Evolutionary conservation across 2,888 invertebrate species (phyloP).

Genomic region (Drosophila eohydei): DNA sequence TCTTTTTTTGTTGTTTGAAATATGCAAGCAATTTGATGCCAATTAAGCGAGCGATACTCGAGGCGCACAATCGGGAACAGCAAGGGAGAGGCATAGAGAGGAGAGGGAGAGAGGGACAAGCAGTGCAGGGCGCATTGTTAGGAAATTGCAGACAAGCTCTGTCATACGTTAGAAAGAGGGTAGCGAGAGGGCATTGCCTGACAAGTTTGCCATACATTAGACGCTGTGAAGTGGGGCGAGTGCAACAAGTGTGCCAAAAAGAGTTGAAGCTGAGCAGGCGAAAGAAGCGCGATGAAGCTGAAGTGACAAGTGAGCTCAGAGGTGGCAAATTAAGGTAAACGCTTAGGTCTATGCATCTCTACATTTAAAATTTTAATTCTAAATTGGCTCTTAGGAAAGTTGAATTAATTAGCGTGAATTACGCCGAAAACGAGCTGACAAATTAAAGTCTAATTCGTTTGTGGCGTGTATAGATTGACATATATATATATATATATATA

Average conservation of each 20-base stretch:
- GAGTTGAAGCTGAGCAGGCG: neutral
- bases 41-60: slow-evolving; percentile 67
- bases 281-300: neutral
- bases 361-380: neutral
- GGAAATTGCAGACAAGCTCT: slow-evolving; percentile 30
- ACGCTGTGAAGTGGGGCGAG: slow-evolving; percentile 36
- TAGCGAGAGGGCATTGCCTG: slow-evolving; percentile 5
- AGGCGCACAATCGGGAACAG: slow-evolving; percentile 9
- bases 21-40: slow-evolving; percentile 80
- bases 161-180: slow-evolving; percentile 37
- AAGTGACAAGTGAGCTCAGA: neutral
- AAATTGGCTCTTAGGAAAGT: neutral
- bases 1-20: slow-evolving; percentile 58
- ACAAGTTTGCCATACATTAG: slow-evolving; percentile 39
- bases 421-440: too few relatives aligned
- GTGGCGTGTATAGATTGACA: too few relatives aligned
- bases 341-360: neutral
- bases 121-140: neutral
- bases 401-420: too few relatives aligned
- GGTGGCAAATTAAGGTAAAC: neutral
- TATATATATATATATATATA: too few relatives aligned
- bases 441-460: too few relatives aligned
- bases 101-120: neutral
- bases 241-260: slow-evolving; percentile 56
- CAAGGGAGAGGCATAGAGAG: neutral